Conservation (phyloP, 2,113 vertebrate genomes). For the Corynorhinus townsendii region DNA sequence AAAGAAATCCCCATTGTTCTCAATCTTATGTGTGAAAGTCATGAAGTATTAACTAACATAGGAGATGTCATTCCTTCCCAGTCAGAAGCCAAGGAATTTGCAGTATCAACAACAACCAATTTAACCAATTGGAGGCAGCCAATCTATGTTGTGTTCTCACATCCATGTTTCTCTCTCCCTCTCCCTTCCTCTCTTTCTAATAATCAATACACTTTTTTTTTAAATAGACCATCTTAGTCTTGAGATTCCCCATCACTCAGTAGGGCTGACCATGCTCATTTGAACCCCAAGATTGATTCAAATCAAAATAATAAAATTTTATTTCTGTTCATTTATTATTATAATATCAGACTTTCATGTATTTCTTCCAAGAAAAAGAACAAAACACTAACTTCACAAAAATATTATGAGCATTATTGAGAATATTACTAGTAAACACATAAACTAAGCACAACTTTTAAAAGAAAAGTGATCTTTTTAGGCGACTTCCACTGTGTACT, state of each 20-base stretch:
- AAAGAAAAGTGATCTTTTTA: background rate
- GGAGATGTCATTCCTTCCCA: background rate
- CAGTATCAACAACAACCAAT: background rate
- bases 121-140: background rate
- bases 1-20: conserved; percentile 28
- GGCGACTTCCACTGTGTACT: background rate
- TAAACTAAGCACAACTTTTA: background rate
- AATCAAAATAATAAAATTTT: conserved; percentile 9
- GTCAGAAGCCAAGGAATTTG: conserved; percentile 1
- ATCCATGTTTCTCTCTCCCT: too few relatives aligned
- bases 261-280: background rate
- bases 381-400: conserved; percentile 37
- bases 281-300: background rate
- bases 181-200: too few relatives aligned
- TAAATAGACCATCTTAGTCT: background rate
- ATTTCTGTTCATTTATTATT: background rate
- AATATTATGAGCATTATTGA: background rate
- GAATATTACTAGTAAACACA: background rate
- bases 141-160: too few relatives aligned
- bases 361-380: conserved; percentile 15
- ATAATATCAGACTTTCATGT: background rate
- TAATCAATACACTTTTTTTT: too few relatives aligned
- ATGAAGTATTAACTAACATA: background rate
- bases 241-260: background rate
- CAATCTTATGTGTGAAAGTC: background rate